Evolutionary conservation across 2,113 vertebrate genomes (phyloP).

Genomic region (Catharus fuscescens): DNA sequence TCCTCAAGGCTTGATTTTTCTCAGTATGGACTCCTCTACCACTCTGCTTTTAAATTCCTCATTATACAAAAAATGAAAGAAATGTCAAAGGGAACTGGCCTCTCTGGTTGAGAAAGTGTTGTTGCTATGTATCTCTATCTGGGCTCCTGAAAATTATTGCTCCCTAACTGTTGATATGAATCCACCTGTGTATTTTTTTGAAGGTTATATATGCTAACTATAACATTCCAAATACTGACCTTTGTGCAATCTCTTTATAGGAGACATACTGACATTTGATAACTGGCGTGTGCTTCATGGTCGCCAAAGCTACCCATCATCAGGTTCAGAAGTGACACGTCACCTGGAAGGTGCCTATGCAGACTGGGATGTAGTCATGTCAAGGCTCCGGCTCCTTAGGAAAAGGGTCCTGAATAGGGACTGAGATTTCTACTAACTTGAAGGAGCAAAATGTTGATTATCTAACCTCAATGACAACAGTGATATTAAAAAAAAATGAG

Average conservation of each 20-base stretch:
- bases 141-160: background rate
- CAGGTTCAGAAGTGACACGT: conserved; percentile 52
- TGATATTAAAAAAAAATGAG: too few species aligned
- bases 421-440: background rate
- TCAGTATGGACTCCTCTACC: background rate
- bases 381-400: conserved; percentile 83
- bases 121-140: background rate
- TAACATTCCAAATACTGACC: background rate
- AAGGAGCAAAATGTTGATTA: background rate
- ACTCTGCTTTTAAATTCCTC: background rate
- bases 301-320: conserved; percentile 75
- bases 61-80: background rate
- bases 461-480: background rate
- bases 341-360: conserved; percentile 93
- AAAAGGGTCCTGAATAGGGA: conserved; percentile 49
- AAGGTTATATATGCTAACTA: background rate
- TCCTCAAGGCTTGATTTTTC: background rate
- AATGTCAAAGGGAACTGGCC: background rate
- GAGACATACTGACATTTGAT: conserved; percentile 91
- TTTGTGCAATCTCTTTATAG: conserved; percentile 59
- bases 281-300: conserved; percentile 94
- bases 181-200: background rate
- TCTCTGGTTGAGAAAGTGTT: background rate
- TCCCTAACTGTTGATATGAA: background rate
- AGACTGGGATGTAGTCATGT: conserved; percentile 96